Evolutionary conservation across 35 echinoderm and acorn worm genomes (phyloP).

Genomic region (Diadema setosum): DNA sequence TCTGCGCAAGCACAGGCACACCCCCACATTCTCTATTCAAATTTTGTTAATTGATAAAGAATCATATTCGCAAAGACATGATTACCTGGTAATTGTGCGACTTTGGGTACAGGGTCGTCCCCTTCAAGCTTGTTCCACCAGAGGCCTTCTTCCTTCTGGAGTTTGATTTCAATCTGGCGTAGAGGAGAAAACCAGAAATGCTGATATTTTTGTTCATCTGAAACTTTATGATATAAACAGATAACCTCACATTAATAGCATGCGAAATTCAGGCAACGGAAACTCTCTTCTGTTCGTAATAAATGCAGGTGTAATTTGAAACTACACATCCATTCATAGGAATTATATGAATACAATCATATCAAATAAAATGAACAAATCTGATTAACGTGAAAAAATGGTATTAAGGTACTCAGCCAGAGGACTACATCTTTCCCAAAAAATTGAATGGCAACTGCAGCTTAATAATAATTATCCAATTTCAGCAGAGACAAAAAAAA

Average conservation of each 20-base stretch:
- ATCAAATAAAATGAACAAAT: neutral
- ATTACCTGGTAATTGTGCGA: neutral
- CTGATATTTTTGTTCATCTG: neutral
- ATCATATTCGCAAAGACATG: no score
- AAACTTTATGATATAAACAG: no score
- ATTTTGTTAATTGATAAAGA: no score
- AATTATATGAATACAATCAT: neutral
- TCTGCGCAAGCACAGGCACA: no score
- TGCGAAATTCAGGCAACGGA: neutral
- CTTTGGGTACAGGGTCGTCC: conserved; percentile 24
- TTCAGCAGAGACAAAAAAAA: no score
- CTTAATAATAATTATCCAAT: no score
- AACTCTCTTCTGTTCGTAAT: neutral
- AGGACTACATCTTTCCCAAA: no score
- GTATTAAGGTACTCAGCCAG: no score
- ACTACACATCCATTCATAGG: neutral
- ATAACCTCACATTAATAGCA: no score
- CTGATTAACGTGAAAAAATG: neutral
- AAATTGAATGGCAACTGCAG: no score
- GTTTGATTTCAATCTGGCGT: conserved; percentile 66
- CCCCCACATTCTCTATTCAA: no score
- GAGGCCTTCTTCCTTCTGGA: conserved; percentile 83
- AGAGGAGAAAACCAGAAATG: neutral
- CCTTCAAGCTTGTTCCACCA: conserved; percentile 91
- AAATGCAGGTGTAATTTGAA: neutral